Conservation (phyloP, 2,888 invertebrate species). For the Gonocerus acuteangulatus region DNA sequence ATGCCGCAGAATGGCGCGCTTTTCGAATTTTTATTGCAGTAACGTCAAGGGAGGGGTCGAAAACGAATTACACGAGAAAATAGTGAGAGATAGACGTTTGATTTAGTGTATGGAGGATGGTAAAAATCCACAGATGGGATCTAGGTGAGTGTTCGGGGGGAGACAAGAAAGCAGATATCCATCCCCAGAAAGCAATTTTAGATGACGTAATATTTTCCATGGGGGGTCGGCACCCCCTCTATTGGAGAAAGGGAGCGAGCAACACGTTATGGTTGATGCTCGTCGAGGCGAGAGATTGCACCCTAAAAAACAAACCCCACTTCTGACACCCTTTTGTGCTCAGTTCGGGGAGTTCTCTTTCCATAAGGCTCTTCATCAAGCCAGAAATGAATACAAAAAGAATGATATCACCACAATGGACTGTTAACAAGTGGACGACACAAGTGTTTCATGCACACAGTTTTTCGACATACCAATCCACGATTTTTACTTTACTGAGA, state of each 20-base stretch:
- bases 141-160: conserved; percentile 6
- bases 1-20: not conserved
- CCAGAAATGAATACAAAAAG: too few relatives aligned
- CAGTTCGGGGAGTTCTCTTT: not conserved
- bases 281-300: conserved; percentile 17
- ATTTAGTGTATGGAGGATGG: not conserved
- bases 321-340: not conserved
- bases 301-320: conserved; percentile 2
- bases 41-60: not conserved
- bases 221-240: not conserved
- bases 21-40: conserved; percentile 6
- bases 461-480: too few relatives aligned
- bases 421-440: too few relatives aligned
- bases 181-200: conserved; percentile 20
- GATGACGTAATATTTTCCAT: conserved; percentile 22
- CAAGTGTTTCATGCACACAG: too few relatives aligned
- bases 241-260: conserved; percentile 1
- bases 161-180: conserved; percentile 8
- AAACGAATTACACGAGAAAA: conserved; percentile 2
- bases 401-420: too few relatives aligned
- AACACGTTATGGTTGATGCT: conserved; percentile 10
- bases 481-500: too few relatives aligned
- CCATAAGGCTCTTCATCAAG: not conserved
- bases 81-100: not conserved
- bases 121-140: conserved; percentile 11